Evolutionary conservation across 2,888 invertebrate genomes (phyloP).

Genomic region (Drosophila trichaetosa): DNA sequence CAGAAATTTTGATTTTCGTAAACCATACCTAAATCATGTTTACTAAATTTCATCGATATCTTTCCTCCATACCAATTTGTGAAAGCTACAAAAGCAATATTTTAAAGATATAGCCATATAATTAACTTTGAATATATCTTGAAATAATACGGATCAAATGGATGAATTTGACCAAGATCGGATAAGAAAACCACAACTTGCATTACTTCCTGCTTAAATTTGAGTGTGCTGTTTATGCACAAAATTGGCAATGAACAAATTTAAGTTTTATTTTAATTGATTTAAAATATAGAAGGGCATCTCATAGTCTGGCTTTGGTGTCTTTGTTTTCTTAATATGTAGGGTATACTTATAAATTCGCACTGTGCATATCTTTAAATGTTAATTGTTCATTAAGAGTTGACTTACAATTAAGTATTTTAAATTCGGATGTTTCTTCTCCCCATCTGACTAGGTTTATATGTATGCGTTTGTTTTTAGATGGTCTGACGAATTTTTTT

Average conservation of each 20-base stretch:
- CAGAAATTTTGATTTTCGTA: too few species aligned
- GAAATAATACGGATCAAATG: too few species aligned
- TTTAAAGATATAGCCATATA: too few species aligned
- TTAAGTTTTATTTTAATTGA: not conserved
- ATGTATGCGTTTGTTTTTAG: conserved; percentile 59
- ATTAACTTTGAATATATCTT: too few species aligned
- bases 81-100: too few species aligned
- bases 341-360: not conserved
- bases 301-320: not conserved
- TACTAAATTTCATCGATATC: too few species aligned
- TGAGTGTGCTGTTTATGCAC: too few species aligned
- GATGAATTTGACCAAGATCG: not conserved
- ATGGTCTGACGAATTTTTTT: conserved; percentile 36
- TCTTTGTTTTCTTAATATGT: conserved; percentile 23
- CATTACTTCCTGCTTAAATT: too few species aligned
- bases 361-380: conserved; percentile 39
- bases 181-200: not conserved
- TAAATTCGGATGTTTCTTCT: conserved; percentile 33
- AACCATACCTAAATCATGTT: too few species aligned
- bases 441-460: conserved; percentile 46
- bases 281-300: not conserved
- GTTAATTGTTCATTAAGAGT: conserved; percentile 70
- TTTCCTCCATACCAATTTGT: too few species aligned
- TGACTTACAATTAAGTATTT: conserved; percentile 56
- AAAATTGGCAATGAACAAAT: too few species aligned